Evolutionary conservation across 1,140 invertebrate species (phyloP).

Genomic region (Wasmannia auropunctata): DNA sequence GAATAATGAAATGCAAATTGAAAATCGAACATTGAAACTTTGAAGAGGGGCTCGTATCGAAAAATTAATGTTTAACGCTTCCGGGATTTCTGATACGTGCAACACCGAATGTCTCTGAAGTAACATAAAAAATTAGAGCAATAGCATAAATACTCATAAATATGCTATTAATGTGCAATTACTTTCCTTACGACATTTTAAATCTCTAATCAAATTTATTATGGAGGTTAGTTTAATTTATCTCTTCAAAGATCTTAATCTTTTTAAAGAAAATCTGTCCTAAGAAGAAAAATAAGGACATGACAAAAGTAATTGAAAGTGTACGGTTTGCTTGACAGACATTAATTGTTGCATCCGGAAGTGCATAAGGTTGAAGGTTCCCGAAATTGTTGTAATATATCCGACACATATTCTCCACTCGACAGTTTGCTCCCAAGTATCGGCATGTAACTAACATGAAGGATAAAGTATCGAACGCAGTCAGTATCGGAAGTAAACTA

Average conservation of each 20-base stretch:
- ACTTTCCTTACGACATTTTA: not conserved
- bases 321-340: not conserved
- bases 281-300: not conserved
- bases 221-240: no score
- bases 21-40: conserved; percentile 65
- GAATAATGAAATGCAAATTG: conserved; percentile 61
- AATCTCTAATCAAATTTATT: not conserved
- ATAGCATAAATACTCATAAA: not conserved
- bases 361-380: not conserved
- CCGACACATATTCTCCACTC: not conserved
- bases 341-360: not conserved
- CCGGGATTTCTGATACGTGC: not conserved
- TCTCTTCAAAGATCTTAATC: not conserved
- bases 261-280: not conserved
- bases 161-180: not conserved
- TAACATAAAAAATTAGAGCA: not conserved
- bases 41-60: conserved; percentile 17
- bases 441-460: not conserved
- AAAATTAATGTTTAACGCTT: not conserved
- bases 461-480: conserved; percentile 24
- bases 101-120: not conserved
- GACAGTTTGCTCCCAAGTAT: not conserved
- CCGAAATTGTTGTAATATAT: not conserved
- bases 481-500: conserved; percentile 27
- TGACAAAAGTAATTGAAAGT: not conserved